Conservation (phyloP, 2,888 invertebrate genomes). For the Neoscelio sp. region DNA sequence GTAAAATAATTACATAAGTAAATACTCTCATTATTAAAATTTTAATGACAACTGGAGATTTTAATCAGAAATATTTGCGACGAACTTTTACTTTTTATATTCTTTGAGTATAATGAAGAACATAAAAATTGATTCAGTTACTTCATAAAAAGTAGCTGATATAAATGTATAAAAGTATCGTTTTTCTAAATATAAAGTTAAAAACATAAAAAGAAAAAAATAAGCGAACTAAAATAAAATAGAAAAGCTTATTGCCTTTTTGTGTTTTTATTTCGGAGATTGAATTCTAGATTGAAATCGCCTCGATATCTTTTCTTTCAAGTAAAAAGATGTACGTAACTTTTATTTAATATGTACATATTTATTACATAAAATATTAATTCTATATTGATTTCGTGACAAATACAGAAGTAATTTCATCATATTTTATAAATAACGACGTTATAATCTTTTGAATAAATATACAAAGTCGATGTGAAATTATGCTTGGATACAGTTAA, state of each 20-base stretch:
- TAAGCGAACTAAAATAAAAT: constrained; percentile 6
- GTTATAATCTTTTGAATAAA: too few species aligned
- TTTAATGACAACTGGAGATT: too few species aligned
- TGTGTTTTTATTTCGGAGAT: constrained; percentile 34
- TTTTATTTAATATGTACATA: constrained; percentile 7
- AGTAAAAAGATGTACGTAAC: constrained; percentile 1
- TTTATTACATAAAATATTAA: constrained; percentile 31
- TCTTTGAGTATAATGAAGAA: too few species aligned
- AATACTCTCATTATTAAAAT: background rate
- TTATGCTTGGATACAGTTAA: too few species aligned
- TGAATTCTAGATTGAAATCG: constrained; percentile 24
- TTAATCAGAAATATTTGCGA: too few species aligned
- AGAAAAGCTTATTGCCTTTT: background rate
- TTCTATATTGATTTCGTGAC: constrained; percentile 23
- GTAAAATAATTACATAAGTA: background rate
- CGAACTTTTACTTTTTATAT: too few species aligned
- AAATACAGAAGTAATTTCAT: constrained; percentile 39
- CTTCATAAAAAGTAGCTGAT: too few species aligned
- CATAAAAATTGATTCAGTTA: too few species aligned
- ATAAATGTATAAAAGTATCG: too few species aligned
- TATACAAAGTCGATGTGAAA: too few species aligned
- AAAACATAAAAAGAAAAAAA: too few species aligned
- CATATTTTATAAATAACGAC: constrained; percentile 26
- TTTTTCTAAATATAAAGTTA: too few species aligned
- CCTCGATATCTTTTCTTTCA: constrained; percentile 1